These are phyloP conservation scores for Glareola pratincola DNA, from an alignment of 2,113 vertebrate species.

Conservation along the genomic window DNA sequence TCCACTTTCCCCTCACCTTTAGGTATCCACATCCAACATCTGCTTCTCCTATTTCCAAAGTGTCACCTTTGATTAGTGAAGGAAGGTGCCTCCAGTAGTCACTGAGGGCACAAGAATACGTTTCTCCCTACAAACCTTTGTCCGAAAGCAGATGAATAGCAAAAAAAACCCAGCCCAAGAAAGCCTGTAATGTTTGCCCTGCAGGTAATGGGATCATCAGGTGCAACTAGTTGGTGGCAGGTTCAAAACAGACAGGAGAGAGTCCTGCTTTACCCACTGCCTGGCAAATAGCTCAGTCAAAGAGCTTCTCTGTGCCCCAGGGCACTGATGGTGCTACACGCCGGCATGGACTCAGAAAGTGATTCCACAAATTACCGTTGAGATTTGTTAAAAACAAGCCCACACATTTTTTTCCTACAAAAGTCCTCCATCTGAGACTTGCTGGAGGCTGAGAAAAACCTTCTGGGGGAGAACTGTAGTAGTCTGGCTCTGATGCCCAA, in stretches of 20 bases:
- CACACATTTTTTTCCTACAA: not conserved
- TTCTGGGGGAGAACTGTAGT: accelerated
- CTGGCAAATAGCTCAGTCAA: not conserved
- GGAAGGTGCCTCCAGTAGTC: not conserved
- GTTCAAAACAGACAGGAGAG: not conserved
- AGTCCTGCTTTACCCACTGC: not conserved
- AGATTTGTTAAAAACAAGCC: not conserved
- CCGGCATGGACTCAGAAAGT: accelerated
- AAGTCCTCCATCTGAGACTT: not conserved
- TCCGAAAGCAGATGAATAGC: not conserved
- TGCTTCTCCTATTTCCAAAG: not conserved
- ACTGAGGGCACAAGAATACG: accelerated
- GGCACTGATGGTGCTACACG: accelerated
- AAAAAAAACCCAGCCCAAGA: not conserved
- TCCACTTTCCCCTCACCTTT: not conserved
- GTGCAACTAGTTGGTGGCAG: not conserved
- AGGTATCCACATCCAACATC: not conserved
- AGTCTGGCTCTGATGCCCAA: accelerated
- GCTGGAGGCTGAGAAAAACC: not conserved
- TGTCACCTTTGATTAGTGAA: not conserved
- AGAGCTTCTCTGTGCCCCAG: not conserved
- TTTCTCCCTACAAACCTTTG: not conserved
- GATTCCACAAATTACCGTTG: not conserved
- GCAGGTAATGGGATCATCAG: not conserved
- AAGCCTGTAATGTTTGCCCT: not conserved